Conservation (phyloP, 1,140 invertebrate species). For the Megathymus violae region DNA sequence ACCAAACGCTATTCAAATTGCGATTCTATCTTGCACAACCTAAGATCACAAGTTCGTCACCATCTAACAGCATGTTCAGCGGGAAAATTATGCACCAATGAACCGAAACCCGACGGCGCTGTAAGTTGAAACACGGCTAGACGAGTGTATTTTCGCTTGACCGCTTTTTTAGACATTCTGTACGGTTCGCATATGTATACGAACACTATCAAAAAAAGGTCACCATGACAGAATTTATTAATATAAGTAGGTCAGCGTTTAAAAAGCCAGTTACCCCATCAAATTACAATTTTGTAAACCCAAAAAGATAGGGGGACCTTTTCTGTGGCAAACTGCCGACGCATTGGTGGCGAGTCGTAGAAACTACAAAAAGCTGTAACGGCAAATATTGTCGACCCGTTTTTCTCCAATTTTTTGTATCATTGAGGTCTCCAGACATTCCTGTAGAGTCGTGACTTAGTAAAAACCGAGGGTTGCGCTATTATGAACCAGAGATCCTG, state of each 20-base stretch:
- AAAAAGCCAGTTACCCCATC: not conserved
- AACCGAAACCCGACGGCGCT: conserved; percentile 9
- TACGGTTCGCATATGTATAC: conserved; percentile 6
- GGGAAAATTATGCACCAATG: conserved; percentile 23
- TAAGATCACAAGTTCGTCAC: conserved; percentile 3
- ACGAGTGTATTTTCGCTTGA: conserved; percentile 7
- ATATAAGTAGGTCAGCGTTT: conserved; percentile 15
- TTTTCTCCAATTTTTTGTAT: not conserved
- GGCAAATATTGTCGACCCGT: not conserved
- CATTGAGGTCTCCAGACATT: not conserved
- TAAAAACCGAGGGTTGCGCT: conserved; percentile 4
- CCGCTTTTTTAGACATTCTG: conserved; percentile 7
- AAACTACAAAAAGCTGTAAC: conserved; percentile 9
- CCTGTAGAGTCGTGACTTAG: not conserved
- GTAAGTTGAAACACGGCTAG: conserved; percentile 21
- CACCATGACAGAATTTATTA: conserved; percentile 4
- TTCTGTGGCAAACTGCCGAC: conserved; percentile 3
- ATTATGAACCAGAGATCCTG: not conserved
- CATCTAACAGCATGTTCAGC: not conserved
- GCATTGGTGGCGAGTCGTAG: conserved; percentile 10
- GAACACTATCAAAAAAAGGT: not conserved
- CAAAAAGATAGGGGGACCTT: conserved; percentile 4
- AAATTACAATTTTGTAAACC: conserved; percentile 28
- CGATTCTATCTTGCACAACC: not conserved
- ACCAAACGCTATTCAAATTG: not conserved